Percentiles rank a stretch among this genome's conserved stretches.
phyloP scores from a whole-genome alignment of 23 tunicate species.

The Styela plicata region DNA sequence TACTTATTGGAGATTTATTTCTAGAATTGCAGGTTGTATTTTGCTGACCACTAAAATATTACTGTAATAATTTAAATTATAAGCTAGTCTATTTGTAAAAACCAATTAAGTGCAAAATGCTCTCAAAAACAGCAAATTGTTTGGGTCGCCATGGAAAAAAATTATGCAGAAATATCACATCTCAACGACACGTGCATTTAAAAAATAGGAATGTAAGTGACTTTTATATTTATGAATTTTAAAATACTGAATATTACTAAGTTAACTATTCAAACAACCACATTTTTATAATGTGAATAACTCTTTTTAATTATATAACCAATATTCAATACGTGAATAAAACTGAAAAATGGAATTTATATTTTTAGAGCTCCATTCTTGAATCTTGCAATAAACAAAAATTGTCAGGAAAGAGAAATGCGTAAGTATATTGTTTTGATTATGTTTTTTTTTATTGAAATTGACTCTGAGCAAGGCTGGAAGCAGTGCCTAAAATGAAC shows the following conservation, averaged over 20 bases:
- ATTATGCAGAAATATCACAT: background rate
- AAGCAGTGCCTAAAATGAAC: too few relatives aligned
- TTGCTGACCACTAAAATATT: too few relatives aligned
- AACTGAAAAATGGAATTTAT: too few relatives aligned
- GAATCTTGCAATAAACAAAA: constrained; percentile 15
- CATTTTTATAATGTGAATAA: background rate
- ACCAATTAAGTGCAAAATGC: too few relatives aligned
- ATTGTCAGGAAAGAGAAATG: constrained; percentile 1
- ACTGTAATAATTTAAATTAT: too few relatives aligned
- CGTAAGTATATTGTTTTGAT: background rate
- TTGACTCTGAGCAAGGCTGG: too few relatives aligned
- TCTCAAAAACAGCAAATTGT: constrained; percentile 20
- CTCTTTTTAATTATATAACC: too few relatives aligned
- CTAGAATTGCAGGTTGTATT: too few relatives aligned
- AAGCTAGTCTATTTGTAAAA: too few relatives aligned
- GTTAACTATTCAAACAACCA: background rate
- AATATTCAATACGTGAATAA: too few relatives aligned
- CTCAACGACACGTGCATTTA: constrained; percentile 15
- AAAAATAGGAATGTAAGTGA: constrained; percentile 9
- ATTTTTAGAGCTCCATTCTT: constrained; percentile 3
- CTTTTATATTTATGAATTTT: background rate
- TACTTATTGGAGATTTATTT: too few relatives aligned
- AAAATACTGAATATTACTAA: background rate
- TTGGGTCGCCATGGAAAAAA: constrained; percentile 12
- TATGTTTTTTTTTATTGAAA: background rate